phyloP scores from a whole-genome alignment of 2,888 invertebrate genomes.

The Phytoseiulus persimilis region DNA sequence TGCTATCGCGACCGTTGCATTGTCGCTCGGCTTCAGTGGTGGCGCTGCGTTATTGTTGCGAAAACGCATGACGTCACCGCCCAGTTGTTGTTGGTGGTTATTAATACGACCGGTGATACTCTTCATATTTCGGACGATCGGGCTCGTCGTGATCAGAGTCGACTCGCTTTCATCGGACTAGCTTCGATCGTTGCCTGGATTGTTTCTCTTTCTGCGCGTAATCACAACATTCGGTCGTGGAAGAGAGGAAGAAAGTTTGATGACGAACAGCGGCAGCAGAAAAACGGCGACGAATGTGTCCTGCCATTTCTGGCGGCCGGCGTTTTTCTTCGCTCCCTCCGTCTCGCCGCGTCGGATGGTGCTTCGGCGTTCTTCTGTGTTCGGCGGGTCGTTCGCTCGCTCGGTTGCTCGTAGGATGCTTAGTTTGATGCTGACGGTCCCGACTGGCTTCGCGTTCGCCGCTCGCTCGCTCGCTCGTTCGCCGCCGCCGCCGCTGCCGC shows the following conservation, averaged over 20 bases:
- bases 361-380: not conserved
- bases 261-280: not conserved
- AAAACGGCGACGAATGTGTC: not conserved
- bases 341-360: not conserved
- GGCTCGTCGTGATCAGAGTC: not conserved
- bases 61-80: not conserved
- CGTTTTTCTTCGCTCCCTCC: not conserved
- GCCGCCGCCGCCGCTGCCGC: not conserved
- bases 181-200: not conserved
- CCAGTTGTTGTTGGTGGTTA: not conserved
- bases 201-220: not conserved
- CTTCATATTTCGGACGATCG: not conserved
- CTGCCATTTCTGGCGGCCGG: not conserved
- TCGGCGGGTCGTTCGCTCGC: not conserved
- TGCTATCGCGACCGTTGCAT: not conserved
- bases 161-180: not conserved
- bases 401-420: not conserved
- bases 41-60: not conserved
- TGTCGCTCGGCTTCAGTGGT: not conserved
- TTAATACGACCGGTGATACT: not conserved
- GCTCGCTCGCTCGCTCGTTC: not conserved
- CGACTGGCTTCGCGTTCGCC: not conserved
- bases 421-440: slow-evolving; percentile 5
- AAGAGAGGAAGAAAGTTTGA: not conserved
- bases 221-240: not conserved